Conservation (phyloP, 2,113 vertebrate species). For the Thunnus thynnus region DNA sequence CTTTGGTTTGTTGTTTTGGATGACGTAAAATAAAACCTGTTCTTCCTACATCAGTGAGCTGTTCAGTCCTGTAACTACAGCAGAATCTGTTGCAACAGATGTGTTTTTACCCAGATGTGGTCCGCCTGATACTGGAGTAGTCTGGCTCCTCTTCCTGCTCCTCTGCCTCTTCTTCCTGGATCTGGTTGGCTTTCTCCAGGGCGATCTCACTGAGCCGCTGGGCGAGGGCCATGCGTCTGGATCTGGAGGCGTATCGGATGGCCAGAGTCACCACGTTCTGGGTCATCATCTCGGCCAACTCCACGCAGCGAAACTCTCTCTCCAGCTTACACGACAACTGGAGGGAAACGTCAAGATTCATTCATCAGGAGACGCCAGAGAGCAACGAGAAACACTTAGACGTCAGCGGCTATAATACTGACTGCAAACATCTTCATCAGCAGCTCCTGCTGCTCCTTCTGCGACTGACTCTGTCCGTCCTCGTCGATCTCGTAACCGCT, state of each 20-base stretch:
- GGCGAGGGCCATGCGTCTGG: slow-evolving; percentile 89
- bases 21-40: too few species aligned
- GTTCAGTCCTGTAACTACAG: too few species aligned
- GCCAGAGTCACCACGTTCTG: slow-evolving; percentile 90
- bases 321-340: slow-evolving; percentile 97
- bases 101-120: slow-evolving; percentile 80
- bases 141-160: slow-evolving; percentile 80
- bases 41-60: too few species aligned
- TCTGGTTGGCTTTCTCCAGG: slow-evolving; percentile 87
- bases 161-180: slow-evolving; percentile 69
- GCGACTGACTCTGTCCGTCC: slow-evolving; percentile 82
- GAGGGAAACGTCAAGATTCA: background rate
- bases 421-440: slow-evolving; percentile 99
- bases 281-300: slow-evolving; percentile 94
- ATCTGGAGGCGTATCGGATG: slow-evolving; percentile 94
- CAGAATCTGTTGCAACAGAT: too few species aligned
- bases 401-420: slow-evolving; percentile 72
- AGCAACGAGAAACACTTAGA: background rate
- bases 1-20: too few species aligned
- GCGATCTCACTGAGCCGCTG: slow-evolving; percentile 92
- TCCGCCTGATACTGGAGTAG: slow-evolving; percentile 73
- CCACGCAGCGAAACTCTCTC: slow-evolving; percentile 94
- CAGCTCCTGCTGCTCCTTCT: slow-evolving; percentile 95
- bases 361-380: background rate
- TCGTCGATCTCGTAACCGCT: slow-evolving; percentile 91